Evolutionary conservation across 53 echinoderm and acorn worm genomes (phyloP).

Genomic region (Temnopleurus reevesii): DNA sequence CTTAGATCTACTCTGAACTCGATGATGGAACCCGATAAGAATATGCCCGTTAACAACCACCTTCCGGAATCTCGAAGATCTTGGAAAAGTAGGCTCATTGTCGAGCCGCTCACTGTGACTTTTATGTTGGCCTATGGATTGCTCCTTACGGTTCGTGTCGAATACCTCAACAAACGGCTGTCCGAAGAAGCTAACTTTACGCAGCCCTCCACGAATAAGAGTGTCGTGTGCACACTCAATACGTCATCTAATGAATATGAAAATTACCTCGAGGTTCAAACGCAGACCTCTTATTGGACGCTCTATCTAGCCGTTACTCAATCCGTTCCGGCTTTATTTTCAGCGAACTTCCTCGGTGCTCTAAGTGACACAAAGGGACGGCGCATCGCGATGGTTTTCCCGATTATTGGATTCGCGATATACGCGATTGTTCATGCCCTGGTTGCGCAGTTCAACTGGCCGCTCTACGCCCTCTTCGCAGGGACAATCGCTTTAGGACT

Average conservation of each 20-base stretch:
- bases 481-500: conserved; percentile 55
- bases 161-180: conserved; percentile 65
- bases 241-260: conserved; percentile 50
- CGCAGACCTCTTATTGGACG: conserved; percentile 65
- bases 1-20: background rate
- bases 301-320: conserved; percentile 58
- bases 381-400: conserved; percentile 59
- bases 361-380: conserved; percentile 58
- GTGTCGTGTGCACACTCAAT: conserved; percentile 54
- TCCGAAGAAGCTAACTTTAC: conserved; percentile 47
- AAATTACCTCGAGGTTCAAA: conserved; percentile 27
- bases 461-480: conserved; percentile 33
- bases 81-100: conserved; percentile 22
- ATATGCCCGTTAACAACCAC: background rate
- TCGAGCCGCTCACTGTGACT: conserved; percentile 64
- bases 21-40: background rate
- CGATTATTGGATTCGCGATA: conserved; percentile 42
- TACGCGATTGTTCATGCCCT: conserved; percentile 50
- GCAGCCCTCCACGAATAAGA: background rate
- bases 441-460: conserved; percentile 19
- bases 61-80: background rate
- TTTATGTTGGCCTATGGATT: conserved; percentile 68
- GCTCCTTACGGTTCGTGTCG: conserved; percentile 46
- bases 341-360: conserved; percentile 62
- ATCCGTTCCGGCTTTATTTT: conserved; percentile 58